These are phyloP conservation scores for Caenorhabditis remanei DNA, from an alignment of 1,140 invertebrate genomes.

Conservation along the genomic window DNA sequence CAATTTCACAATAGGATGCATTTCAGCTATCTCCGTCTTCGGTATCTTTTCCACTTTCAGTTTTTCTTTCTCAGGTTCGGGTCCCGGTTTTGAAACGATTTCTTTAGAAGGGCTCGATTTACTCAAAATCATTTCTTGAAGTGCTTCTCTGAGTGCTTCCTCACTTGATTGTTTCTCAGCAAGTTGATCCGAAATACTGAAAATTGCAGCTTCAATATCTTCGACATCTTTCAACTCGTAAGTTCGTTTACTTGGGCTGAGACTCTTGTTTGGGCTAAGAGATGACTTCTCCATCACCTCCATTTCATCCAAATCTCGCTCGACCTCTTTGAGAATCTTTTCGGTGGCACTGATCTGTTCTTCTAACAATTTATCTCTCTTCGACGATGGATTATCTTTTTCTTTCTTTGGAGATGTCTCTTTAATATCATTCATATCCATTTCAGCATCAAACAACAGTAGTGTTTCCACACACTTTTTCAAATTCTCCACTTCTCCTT, in stretches of 20 bases:
- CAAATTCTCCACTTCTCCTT: slow-evolving; percentile 36
- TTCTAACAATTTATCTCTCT: slow-evolving; percentile 44
- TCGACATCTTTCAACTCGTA: slow-evolving; percentile 61
- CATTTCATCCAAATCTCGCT: slow-evolving; percentile 57
- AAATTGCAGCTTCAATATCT: slow-evolving; percentile 70
- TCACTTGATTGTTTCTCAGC: slow-evolving; percentile 75
- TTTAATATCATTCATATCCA: slow-evolving; percentile 43
- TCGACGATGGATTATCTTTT: not conserved
- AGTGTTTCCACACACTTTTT: slow-evolving; percentile 42
- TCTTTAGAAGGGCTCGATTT: slow-evolving; percentile 62
- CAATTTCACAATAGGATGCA: slow-evolving; percentile 69
- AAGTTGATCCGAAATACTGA: slow-evolving; percentile 69
- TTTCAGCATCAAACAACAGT: slow-evolving; percentile 23
- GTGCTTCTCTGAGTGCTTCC: slow-evolving; percentile 71
- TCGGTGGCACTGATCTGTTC: slow-evolving; percentile 63
- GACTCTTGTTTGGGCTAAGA: slow-evolving; percentile 1
- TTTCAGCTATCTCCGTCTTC: slow-evolving; percentile 2
- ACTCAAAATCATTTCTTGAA: slow-evolving; percentile 76
- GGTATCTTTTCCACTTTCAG: not conserved
- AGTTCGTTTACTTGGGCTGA: slow-evolving; percentile 14
- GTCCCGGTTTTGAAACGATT: slow-evolving; percentile 1
- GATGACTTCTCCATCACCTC: not conserved
- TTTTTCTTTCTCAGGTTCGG: not conserved
- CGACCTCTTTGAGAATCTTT: slow-evolving; percentile 59
- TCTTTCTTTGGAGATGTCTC: slow-evolving; percentile 21